phyloP scores from a whole-genome alignment of 2,888 invertebrate genomes.

The Microctonus brassicae region DNA sequence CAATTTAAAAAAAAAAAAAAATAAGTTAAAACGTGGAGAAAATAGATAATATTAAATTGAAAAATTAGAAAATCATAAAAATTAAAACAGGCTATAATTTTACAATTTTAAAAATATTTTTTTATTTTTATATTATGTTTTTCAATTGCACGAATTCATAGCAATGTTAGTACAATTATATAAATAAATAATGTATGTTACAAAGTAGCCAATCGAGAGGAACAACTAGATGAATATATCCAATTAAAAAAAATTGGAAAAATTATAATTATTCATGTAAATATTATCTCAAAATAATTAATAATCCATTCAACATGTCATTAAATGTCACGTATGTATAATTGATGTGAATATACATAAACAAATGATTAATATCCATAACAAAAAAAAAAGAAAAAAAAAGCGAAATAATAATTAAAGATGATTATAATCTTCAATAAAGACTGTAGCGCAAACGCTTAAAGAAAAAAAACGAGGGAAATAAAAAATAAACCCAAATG shows the following conservation, averaged over 20 bases:
- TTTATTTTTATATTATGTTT: conserved; percentile 60
- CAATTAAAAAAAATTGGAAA: conserved; percentile 46
- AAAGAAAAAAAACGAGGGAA: not conserved
- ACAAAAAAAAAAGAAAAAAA: conserved; percentile 50
- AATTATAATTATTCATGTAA: not conserved
- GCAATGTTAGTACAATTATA: conserved; percentile 18
- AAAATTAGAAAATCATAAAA: conserved; percentile 1
- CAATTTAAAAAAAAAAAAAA: conserved; percentile 28
- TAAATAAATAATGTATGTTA: not conserved
- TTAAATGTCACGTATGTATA: not conserved
- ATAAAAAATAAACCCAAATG: not conserved
- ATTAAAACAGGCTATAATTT: conserved; percentile 59
- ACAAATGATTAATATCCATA: conserved; percentile 36
- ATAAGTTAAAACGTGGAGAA: conserved; percentile 41
- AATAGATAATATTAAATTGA: too few relatives aligned
- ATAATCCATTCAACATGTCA: not conserved
- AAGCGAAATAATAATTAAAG: not conserved
- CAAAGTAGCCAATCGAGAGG: not conserved
- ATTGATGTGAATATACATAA: not conserved
- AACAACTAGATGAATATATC: not conserved
- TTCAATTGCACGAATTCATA: conserved; percentile 53
- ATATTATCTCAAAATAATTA: not conserved
- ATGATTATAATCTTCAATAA: not conserved
- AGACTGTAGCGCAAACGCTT: not conserved
- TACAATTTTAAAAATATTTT: conserved; percentile 61